These are phyloP conservation scores for Etheostoma cragini DNA, from an alignment of 2,113 vertebrate species.

Conservation along the genomic window DNA sequence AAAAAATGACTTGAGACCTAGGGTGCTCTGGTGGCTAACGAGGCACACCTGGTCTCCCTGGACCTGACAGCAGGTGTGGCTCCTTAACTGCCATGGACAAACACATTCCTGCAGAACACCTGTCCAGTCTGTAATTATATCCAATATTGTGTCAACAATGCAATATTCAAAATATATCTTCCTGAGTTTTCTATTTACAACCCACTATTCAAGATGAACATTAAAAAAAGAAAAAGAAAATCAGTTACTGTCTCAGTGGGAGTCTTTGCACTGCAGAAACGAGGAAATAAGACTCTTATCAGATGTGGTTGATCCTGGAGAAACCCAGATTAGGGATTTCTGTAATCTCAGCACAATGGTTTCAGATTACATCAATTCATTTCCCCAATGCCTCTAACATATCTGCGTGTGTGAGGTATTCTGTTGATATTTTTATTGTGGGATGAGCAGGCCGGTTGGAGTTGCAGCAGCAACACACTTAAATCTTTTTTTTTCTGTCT, in stretches of 20 bases:
- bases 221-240: no score
- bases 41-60: conserved; percentile 28
- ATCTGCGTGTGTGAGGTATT: not conserved
- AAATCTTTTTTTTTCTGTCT: not conserved
- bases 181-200: not conserved
- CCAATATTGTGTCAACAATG: not conserved
- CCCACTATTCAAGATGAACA: not conserved
- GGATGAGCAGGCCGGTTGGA: not conserved
- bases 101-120: conserved; percentile 7
- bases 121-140: not conserved
- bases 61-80: conserved; percentile 21
- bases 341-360: conserved; percentile 76
- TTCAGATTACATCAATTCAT: conserved; percentile 70
- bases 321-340: conserved; percentile 69
- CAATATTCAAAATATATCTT: not conserved
- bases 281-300: conserved; percentile 52
- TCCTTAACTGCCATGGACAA: not conserved
- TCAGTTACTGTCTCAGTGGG: not conserved
- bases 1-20: not conserved
- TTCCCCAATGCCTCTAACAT: conserved; percentile 17
- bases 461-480: not conserved
- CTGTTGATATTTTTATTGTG: not conserved
- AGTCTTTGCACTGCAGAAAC: conserved; percentile 16
- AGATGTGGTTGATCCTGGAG: conserved; percentile 51
- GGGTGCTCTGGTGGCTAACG: not conserved